phyloP scores from a whole-genome alignment of 2,888 invertebrate species.

The Myopa tessellatipennis region DNA sequence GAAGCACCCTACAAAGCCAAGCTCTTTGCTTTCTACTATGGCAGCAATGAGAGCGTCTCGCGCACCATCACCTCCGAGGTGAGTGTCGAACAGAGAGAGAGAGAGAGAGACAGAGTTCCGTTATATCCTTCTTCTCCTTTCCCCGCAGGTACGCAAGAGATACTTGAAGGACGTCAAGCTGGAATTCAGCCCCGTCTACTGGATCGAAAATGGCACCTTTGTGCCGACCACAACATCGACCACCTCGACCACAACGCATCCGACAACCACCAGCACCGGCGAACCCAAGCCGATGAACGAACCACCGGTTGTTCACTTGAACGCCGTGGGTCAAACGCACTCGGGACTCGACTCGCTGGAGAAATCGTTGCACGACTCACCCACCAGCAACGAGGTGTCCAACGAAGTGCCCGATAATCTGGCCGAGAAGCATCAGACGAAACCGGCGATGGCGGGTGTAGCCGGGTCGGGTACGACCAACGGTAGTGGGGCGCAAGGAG shows the following conservation, averaged over 20 bases:
- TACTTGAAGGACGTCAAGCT: slow-evolving; percentile 77
- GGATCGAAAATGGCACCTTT: slow-evolving; percentile 78
- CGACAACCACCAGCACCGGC: slow-evolving; percentile 70
- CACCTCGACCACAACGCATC: slow-evolving; percentile 72
- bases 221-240: slow-evolving; percentile 82
- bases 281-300: slow-evolving; percentile 69
- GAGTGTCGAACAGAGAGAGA: slow-evolving; percentile 39
- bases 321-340: slow-evolving; percentile 58
- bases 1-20: slow-evolving; percentile 82
- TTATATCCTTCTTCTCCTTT: neutral
- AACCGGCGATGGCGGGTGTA: slow-evolving; percentile 55
- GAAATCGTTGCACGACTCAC: slow-evolving; percentile 58
- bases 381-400: slow-evolving; percentile 55
- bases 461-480: slow-evolving; percentile 38
- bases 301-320: slow-evolving; percentile 65
- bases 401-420: slow-evolving; percentile 64
- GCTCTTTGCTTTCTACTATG: slow-evolving; percentile 72
- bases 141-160: slow-evolving; percentile 70
- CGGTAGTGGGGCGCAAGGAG: slow-evolving; percentile 35
- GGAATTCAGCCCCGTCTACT: slow-evolving; percentile 82
- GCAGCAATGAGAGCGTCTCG: slow-evolving; percentile 62
- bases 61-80: slow-evolving; percentile 64
- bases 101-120: neutral
- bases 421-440: slow-evolving; percentile 56
- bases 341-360: slow-evolving; percentile 61